Conservation (phyloP, 2,888 invertebrate genomes). For the Tanytarsus gracilentus region DNA sequence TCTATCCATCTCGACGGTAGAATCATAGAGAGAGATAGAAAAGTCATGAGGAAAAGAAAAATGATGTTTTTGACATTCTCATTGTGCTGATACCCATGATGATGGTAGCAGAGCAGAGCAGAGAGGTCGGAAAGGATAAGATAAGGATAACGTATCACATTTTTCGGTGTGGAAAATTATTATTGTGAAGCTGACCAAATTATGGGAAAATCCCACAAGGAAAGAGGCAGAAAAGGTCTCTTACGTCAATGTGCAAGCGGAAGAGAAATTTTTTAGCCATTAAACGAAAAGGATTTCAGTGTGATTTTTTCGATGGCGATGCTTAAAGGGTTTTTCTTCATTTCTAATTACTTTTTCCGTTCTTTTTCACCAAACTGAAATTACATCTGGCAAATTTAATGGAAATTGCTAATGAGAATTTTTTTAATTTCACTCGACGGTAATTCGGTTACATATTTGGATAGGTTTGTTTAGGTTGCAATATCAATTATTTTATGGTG, state of each 20-base stretch:
- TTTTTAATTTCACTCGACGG: too few species aligned
- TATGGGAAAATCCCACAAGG: background rate
- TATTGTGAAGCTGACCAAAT: background rate
- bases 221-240: background rate
- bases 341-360: too few species aligned
- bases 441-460: too few species aligned
- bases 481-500: too few species aligned
- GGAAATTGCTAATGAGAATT: too few species aligned
- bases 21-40: background rate
- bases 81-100: background rate
- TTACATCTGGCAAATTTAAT: too few species aligned
- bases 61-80: constrained; percentile 11
- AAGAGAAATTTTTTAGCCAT: background rate
- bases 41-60: background rate
- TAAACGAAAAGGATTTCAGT: too few species aligned
- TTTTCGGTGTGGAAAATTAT: background rate
- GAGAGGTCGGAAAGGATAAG: background rate
- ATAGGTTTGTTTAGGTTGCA: too few species aligned
- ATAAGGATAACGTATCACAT: too few species aligned
- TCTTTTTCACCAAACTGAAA: too few species aligned
- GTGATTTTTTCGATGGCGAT: too few species aligned
- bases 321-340: too few species aligned
- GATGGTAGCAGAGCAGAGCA: background rate
- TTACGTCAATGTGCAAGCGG: background rate
- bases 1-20: background rate